These are phyloP conservation scores for Euura lappo DNA, from an alignment of 1,140 invertebrate species.

Conservation along the genomic window DNA sequence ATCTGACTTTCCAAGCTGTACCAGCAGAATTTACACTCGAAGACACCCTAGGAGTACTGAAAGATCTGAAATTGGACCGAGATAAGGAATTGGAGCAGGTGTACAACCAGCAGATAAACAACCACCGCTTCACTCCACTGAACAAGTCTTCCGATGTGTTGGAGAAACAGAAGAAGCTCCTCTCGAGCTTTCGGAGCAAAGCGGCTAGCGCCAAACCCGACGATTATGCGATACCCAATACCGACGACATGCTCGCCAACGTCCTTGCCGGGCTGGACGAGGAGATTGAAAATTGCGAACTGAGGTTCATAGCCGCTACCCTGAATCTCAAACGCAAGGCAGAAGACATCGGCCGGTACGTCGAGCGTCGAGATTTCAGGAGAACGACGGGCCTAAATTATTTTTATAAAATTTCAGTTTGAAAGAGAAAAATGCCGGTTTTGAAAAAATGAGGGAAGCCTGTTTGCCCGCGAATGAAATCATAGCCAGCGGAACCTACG, in stretches of 20 bases:
- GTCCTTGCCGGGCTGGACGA: conserved; percentile 33
- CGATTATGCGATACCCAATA: conserved; percentile 38
- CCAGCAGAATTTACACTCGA: conserved; percentile 36
- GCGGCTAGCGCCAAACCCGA: conserved; percentile 31
- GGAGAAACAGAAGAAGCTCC: conserved; percentile 30
- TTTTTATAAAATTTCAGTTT: conserved; percentile 35
- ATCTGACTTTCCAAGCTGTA: no score
- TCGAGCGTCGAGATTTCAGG: conserved; percentile 11
- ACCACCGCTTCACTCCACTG: conserved; percentile 18
- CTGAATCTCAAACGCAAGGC: conserved; percentile 24
- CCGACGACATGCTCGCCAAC: conserved; percentile 34
- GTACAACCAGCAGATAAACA: conserved; percentile 31
- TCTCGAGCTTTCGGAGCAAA: conserved; percentile 28
- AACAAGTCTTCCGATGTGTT: conserved; percentile 29
- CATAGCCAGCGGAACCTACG: conserved; percentile 27
- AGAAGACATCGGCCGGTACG: conserved; percentile 37
- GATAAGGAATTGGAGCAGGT: conserved; percentile 36
- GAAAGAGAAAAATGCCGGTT: conserved; percentile 34
- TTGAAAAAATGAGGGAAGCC: conserved; percentile 42
- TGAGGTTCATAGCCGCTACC: conserved; percentile 21
- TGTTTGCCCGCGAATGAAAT: conserved; percentile 26
- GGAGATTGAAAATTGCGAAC: conserved; percentile 22
- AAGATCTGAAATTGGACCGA: conserved; percentile 27
- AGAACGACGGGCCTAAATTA: not conserved
- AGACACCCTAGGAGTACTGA: conserved; percentile 38